Evolutionary conservation across 2,113 vertebrate species (phyloP).

Genomic region (Cheirogaleus medius): DNA sequence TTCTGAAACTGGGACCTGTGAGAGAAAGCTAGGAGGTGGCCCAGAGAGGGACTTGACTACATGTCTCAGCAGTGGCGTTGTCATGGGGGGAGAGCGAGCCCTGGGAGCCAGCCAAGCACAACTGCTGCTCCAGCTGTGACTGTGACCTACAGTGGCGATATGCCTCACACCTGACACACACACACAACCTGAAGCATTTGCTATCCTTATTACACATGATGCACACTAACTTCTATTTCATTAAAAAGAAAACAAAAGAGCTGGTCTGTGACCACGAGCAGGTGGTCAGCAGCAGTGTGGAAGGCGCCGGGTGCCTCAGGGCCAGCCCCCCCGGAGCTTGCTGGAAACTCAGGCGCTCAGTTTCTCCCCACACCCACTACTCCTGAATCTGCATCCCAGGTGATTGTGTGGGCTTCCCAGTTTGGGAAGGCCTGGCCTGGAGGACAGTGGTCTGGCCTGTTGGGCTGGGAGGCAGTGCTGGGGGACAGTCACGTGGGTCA

Average conservation of each 20-base stretch:
- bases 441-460: not conserved
- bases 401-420: not conserved
- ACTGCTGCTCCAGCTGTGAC: not conserved
- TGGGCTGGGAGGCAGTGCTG: not conserved
- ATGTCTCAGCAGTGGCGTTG: fast-evolving
- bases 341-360: not conserved
- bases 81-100: not conserved
- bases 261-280: not conserved
- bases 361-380: not conserved
- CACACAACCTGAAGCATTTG: not conserved
- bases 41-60: not conserved
- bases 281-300: not conserved
- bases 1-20: not conserved
- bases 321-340: not conserved
- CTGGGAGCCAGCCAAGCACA: not conserved
- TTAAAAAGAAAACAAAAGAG: not conserved
- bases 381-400: not conserved
- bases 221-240: not conserved
- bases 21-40: not conserved
- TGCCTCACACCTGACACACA: not conserved
- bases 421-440: not conserved
- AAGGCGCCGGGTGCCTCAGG: not conserved
- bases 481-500: fast-evolving
- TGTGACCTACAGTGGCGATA: not conserved
- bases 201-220: not conserved